phyloP scores from a whole-genome alignment of 2,888 invertebrate genomes.

The Spicauda simplicius region DNA sequence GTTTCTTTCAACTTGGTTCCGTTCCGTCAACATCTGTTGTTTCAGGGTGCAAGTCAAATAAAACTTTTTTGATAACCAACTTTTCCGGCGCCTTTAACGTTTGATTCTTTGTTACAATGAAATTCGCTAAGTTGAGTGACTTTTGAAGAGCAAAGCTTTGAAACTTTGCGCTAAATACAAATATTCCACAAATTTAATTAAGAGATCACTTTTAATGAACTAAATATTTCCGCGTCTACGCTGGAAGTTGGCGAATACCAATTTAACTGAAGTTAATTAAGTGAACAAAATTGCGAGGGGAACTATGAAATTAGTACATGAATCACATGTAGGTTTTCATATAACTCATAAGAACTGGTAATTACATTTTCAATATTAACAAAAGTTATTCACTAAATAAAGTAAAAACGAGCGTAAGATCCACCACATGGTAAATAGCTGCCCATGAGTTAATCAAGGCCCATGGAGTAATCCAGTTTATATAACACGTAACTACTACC shows the following conservation, averaged over 20 bases:
- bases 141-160: neutral
- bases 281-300: neutral
- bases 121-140: constrained; percentile 12
- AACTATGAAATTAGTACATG: neutral
- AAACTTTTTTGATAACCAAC: constrained; percentile 28
- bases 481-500: too few relatives aligned
- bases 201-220: constrained; percentile 4
- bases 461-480: too few relatives aligned
- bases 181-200: constrained; percentile 24
- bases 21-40: constrained; percentile 5
- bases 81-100: constrained; percentile 12
- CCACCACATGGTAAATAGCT: too few relatives aligned
- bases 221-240: neutral
- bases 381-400: too few relatives aligned
- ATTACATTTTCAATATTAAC: too few relatives aligned
- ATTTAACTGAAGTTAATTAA: neutral
- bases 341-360: too few relatives aligned
- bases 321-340: neutral
- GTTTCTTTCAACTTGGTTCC: neutral
- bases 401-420: too few relatives aligned
- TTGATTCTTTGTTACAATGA: constrained; percentile 25
- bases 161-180: constrained; percentile 13
- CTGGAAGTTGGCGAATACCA: neutral
- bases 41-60: constrained; percentile 7
- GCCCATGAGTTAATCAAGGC: too few relatives aligned